Evolutionary conservation across 2,797 vertebrate species (phyloP), one percentile per base, ranked within the genome.

Genomic region (Ceyx erithaca): DNA sequence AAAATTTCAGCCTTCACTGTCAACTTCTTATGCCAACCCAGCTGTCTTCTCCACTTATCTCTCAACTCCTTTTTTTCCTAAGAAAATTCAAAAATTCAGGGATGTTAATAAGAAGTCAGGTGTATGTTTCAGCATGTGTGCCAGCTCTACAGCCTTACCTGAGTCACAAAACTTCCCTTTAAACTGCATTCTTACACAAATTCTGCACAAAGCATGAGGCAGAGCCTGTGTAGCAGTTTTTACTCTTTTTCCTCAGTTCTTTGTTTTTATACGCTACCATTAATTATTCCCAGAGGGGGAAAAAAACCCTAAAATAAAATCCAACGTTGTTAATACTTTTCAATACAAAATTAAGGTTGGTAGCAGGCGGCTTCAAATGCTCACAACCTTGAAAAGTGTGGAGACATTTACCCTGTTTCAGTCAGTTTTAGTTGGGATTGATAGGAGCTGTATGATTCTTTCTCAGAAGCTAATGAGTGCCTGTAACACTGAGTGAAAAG

Each of bases 391-490:
- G 1, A 87, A 86, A 93, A 90, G 52, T 20, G 31, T n/a, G 46
- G 31, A 80, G 79, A 82, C 67, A 77, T 95, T 95, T 95, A 57
- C 63, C 71, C 54, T 10, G 23, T 80, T 83, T 35, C 54, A 64
- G 58, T 85, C 62, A 90, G 78, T 51, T 93, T 92, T 51, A 67
- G 67, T 58, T 88, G 67, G 41, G 58, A 90, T 73, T 94, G 93
- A 83, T 69, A 92, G 43, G 58, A 88, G 80, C 45, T 84, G 43
- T 54, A 80, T 13, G 69, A 78, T 87, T 79, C 77, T 85, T 94
- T 76, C 72, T 94, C 93, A 95, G 85, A 96, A 94, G 78, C 23
- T 89, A 95, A 91, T 69, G 93, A 96, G 72, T 49, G 75, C 70
- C 73, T 61, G 80, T 93, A 95, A 93, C 57, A 73, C 84, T 10